Percentiles rank a stretch among this genome's conserved stretches.
These are phyloP conservation scores for Halictus quadricinctus DNA, from an alignment of 2,888 invertebrate genomes.

Conservation along the genomic window DNA sequence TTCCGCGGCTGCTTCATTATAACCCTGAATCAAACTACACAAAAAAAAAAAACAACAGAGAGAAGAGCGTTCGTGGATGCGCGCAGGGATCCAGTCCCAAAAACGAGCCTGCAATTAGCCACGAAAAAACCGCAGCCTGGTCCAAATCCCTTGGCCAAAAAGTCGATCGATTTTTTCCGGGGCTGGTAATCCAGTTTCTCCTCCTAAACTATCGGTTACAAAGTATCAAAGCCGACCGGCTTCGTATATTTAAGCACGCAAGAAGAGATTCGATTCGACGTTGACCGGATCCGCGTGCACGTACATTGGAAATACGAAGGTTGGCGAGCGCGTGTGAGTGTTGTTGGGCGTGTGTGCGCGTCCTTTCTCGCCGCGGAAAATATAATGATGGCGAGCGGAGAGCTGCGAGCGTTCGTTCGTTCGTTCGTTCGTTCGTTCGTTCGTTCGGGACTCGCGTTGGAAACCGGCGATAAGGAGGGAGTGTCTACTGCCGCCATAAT, in stretches of 20 bases:
- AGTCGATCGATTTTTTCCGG: constrained; percentile 27
- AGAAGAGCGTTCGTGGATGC: background rate
- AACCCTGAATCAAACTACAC: background rate
- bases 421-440: constrained; percentile 49
- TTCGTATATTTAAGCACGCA: constrained; percentile 29
- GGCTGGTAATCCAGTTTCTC: constrained; percentile 48
- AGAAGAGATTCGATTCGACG: constrained; percentile 39
- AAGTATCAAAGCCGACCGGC: constrained; percentile 51
- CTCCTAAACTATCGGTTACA: constrained; percentile 62
- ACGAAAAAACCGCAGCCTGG: background rate
- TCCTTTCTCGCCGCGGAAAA: constrained; percentile 77
- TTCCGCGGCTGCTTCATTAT: background rate
- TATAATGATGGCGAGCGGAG: constrained; percentile 79
- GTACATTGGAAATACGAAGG: constrained; percentile 22
- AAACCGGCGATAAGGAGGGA: constrained; percentile 82
- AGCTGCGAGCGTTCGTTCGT: constrained; percentile 49
- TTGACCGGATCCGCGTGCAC: constrained; percentile 28
- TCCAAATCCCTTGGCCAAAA: background rate
- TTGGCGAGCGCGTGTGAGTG: constrained; percentile 1
- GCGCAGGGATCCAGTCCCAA: background rate
- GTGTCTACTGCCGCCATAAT: constrained; percentile 82
- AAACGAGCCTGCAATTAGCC: constrained; percentile 8
- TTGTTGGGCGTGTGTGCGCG: constrained; percentile 59
- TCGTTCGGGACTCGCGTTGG: constrained; percentile 74
- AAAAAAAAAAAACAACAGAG: background rate